Percentiles rank a stretch among this genome's conserved stretches.
Evolutionary conservation across 2,113 vertebrate species (phyloP).

Genomic region (Leucopsar rothschildi): DNA sequence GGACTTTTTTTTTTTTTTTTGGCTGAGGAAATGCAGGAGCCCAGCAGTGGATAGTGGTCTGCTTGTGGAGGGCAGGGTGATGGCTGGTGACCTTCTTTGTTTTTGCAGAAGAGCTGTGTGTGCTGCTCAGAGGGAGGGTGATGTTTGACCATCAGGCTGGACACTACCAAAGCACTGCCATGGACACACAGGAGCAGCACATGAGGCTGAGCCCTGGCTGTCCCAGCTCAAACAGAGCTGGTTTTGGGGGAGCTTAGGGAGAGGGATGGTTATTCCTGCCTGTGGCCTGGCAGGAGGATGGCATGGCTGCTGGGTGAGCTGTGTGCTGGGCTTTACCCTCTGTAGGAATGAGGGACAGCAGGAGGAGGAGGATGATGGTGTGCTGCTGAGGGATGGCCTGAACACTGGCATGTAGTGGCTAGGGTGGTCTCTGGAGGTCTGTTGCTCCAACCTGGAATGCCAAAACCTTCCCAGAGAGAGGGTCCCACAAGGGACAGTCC

Average conservation of each 20-base stretch:
- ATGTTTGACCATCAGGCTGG: background rate
- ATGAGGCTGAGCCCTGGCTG: rapidly evolving
- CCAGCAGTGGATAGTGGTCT: background rate
- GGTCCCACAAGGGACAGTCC: no score
- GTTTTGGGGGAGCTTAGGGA: background rate
- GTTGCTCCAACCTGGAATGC: no score
- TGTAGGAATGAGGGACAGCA: background rate
- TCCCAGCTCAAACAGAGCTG: background rate
- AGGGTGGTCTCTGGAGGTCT: no score
- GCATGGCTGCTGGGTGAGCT: background rate
- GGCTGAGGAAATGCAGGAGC: background rate
- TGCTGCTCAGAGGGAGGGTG: background rate
- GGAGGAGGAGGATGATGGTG: background rate
- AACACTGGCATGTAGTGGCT: background rate
- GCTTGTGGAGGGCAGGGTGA: background rate
- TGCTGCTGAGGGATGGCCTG: background rate
- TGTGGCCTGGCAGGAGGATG: background rate
- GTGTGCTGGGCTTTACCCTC: background rate
- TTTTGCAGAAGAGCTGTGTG: background rate
- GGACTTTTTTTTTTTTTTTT: background rate
- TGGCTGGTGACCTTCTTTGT: background rate
- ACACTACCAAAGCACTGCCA: background rate
- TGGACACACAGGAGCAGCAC: rapidly evolving
- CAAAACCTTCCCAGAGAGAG: no score
- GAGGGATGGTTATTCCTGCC: background rate